Conservation (phyloP, 2,888 invertebrate species). For the Latheticus oryzae region DNA sequence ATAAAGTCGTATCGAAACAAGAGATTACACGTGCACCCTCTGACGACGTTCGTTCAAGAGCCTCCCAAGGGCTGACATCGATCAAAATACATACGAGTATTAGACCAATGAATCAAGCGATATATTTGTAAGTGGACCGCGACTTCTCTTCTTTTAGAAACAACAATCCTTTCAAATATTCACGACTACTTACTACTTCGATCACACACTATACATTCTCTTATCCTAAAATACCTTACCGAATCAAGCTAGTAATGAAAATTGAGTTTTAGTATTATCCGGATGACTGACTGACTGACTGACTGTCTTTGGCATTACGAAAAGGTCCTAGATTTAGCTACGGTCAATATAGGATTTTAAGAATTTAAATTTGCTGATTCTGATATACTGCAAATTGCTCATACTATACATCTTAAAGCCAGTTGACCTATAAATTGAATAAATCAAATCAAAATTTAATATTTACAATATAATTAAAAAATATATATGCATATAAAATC, state of each 20-base stretch:
- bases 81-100: slow-evolving; percentile 44
- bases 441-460: slow-evolving; percentile 9
- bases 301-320: slow-evolving; percentile 55
- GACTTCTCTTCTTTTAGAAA: slow-evolving; percentile 11
- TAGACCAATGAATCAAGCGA: slow-evolving; percentile 42
- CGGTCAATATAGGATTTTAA: slow-evolving; percentile 63
- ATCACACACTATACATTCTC: slow-evolving; percentile 11
- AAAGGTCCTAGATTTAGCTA: slow-evolving; percentile 57
- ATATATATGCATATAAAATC: too few species aligned
- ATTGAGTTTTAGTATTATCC: slow-evolving; percentile 56
- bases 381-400: slow-evolving; percentile 61
- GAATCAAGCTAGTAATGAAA: slow-evolving; percentile 55
- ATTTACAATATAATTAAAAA: too few species aligned
- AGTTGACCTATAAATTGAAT: slow-evolving; percentile 18
- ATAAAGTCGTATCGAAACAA: slow-evolving; percentile 61
- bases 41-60: slow-evolving; percentile 41
- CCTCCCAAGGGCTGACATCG: slow-evolving; percentile 46
- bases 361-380: slow-evolving; percentile 65
- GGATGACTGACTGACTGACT: slow-evolving; percentile 56
- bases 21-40: slow-evolving; percentile 58
- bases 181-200: not conserved
- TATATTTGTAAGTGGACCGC: slow-evolving; percentile 46
- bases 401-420: slow-evolving; percentile 43
- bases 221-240: slow-evolving; percentile 47
- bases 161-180: not conserved